Evolutionary conservation across 2,888 invertebrate species (phyloP).

Genomic region (Julus scanicus): DNA sequence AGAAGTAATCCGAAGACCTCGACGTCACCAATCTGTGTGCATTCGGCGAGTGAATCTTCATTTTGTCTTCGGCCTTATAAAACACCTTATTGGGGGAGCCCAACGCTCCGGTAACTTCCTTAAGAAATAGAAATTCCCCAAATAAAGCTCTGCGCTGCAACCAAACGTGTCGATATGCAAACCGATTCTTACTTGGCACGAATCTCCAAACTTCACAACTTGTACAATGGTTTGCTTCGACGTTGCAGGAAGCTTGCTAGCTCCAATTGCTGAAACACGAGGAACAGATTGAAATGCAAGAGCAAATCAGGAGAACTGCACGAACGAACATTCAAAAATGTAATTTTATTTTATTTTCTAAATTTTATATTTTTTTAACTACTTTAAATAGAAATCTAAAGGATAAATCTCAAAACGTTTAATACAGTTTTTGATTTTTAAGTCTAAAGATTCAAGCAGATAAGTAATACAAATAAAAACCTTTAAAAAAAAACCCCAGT

Average conservation of each 20-base stretch:
- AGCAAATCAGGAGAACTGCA: too few relatives aligned
- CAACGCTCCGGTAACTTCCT: constrained; percentile 84
- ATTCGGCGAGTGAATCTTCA: constrained; percentile 95
- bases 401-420: too few relatives aligned
- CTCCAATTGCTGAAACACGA: constrained; percentile 66
- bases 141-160: not conserved
- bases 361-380: too few relatives aligned
- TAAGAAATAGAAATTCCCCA: constrained; percentile 52
- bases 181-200: constrained; percentile 72
- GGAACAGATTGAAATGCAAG: not conserved
- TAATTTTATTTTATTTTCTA: too few relatives aligned
- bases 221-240: constrained; percentile 73
- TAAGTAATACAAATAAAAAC: too few relatives aligned
- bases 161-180: not conserved
- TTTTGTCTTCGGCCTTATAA: constrained; percentile 99
- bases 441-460: too few relatives aligned
- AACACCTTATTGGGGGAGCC: constrained; percentile 94
- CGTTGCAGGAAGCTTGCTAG: constrained; percentile 74
- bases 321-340: too few relatives aligned
- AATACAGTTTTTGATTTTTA: too few relatives aligned
- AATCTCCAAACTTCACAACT: constrained; percentile 84
- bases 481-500: too few relatives aligned
- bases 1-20: constrained; percentile 94
- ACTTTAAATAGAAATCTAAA: too few relatives aligned
- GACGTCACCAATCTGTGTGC: constrained; percentile 81